Evolutionary conservation across 2,113 vertebrate genomes (phyloP), one percentile per base, ranked within the genome.

Genomic region (Ptyas mucosa): DNA sequence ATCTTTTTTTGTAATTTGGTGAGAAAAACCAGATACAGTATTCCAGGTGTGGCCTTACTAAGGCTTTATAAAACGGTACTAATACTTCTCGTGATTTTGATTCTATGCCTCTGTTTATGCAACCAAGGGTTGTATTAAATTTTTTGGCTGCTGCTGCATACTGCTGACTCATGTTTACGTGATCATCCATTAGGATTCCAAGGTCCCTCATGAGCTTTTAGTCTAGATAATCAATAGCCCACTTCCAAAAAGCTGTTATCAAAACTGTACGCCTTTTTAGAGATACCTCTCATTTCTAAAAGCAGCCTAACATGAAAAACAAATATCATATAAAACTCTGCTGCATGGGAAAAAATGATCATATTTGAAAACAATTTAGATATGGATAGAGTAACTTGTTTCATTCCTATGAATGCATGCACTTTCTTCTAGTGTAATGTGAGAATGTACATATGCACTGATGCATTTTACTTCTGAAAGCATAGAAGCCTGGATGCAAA

Each of bases 171-270:
- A 23, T 58, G 55, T 58, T 24, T 24, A 58, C 24, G 21, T 24
- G 21, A 24, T 58, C 0, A 2, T 58, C 21, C 21, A 58, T 23
- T 58, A 24, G 55, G 6, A 58, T 23, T 58, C 55, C 21, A 58
- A 58, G 21, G 8, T 58, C 21, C 55, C 8, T 24, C 34, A 49
- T 55, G 75, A 85, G 4, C 20, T 85, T 53, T 46, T 89, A 54
- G 29, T 23, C 21, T 24, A 29, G 0, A 54, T 92, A 94, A 11
- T 87, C 94, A 94, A 86, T 24, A 15, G 26, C 55, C 75, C 90
- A 43, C 18, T 64, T 93, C 54, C 29, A 94, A 95, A 95, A 85
- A 90, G 61, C 2, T 90, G 58, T 85, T 90, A 49, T 1, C 90
- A 39, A 49, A 94, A 85, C 18, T 43, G 1, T 23, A 43, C 24